Evolutionary conservation across 2,797 vertebrate species (phyloP), one percentile per base, ranked within the genome.

Genomic region (Helicolenus hilgendorfi): DNA sequence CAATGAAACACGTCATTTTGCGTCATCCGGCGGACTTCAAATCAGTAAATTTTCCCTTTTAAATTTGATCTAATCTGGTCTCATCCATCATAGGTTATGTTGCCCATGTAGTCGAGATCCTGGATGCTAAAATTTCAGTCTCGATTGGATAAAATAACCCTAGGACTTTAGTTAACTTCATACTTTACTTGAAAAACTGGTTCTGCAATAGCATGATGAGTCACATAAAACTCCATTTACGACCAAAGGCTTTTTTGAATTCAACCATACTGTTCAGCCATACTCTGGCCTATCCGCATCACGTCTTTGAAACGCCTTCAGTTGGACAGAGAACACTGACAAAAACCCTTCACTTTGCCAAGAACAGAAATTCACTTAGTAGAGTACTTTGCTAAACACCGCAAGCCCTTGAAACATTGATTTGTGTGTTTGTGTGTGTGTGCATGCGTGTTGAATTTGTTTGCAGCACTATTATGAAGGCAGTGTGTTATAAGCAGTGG

Each of bases 401-500:
- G 63, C 72, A 65, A 91, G 79, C 69, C 58, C 76, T 90, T 81
- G 79, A 89, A 86, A 88, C 88, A 91, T 90, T 56, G 89, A 87
- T 91, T 81, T 94, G 64, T 79, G 78, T 84, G 76, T 79, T 4
- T 53, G 53, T 49, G 38, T 55, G 20, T 55, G 49, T 55, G 49
- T 55, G 77, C 45, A 6, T 81, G 74, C 29, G 31, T 86, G 88
- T 83, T 85, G 73, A 83, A 72, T 91, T 77, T 75, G 77, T 92
- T 81, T 91, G 77, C 74, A 73, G 79, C 60, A 53, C 74, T 86
- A 80, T 94, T 91, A 94, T 92, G 89, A 96, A 92, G 81, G 91
- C 81, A 92, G 87, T 74, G 67, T 79, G 86, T 93, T 92, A 88
- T 91, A 94, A 94, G 91, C 86, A 88, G 81, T 81, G 68, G 84